Conservation (phyloP, 2,888 invertebrate species). For the Amphipyra berbera region DNA sequence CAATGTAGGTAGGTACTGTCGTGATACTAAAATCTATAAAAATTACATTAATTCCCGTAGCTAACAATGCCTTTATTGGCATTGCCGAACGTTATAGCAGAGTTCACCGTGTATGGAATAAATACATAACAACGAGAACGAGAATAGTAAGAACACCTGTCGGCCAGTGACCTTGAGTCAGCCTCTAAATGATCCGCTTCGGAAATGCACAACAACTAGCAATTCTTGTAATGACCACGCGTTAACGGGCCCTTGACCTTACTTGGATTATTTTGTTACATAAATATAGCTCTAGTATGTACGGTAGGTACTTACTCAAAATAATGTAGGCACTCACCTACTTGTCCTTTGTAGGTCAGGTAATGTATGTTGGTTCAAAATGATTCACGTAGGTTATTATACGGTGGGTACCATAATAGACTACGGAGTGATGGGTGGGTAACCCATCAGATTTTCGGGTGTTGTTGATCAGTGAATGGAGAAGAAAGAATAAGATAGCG, state of each 20-base stretch:
- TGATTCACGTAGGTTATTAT: too few species aligned
- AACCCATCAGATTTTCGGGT: too few species aligned
- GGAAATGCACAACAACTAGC: conserved; percentile 54
- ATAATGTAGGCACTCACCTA: too few species aligned
- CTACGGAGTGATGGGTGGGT: too few species aligned
- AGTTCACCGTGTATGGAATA: conserved; percentile 40
- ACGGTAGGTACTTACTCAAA: too few species aligned
- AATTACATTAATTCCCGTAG: conserved; percentile 27
- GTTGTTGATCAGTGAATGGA: too few species aligned
- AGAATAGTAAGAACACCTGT: conserved; percentile 51
- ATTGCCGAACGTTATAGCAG: conserved; percentile 33
- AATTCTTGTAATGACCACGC: conserved; percentile 45
- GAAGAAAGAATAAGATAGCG: too few species aligned
- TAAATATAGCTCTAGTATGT: too few species aligned
- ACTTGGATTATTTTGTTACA: conserved; percentile 10
- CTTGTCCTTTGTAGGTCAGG: too few species aligned
- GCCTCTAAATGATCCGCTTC: conserved; percentile 51
- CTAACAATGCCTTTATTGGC: conserved; percentile 41
- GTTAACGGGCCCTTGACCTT: conserved; percentile 43
- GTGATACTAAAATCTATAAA: conserved; percentile 4
- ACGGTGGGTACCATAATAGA: too few species aligned
- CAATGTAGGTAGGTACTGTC: neutral
- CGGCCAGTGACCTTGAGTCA: conserved; percentile 52
- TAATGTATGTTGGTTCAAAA: too few species aligned
- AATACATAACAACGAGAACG: conserved; percentile 28